Conservation (phyloP, 2,888 invertebrate species). For the Malthinus seriepunctatus region DNA sequence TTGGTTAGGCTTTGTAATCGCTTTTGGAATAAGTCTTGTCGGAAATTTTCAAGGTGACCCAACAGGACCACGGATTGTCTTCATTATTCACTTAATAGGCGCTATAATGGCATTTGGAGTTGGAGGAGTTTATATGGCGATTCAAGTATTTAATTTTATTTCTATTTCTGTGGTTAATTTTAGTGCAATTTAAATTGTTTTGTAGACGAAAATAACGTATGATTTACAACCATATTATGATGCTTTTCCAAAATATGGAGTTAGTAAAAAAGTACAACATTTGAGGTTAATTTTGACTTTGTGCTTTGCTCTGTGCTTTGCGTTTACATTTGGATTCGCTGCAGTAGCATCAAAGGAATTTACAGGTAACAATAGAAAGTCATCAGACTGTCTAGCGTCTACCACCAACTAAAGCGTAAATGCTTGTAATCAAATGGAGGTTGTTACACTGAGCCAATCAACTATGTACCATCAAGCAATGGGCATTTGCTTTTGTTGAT, state of each 20-base stretch:
- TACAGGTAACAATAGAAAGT: conserved; percentile 7
- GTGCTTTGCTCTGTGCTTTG: neutral
- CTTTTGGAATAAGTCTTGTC: conserved; percentile 23
- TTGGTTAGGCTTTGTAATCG: conserved; percentile 17
- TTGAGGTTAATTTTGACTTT: conserved; percentile 8
- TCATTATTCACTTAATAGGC: conserved; percentile 17
- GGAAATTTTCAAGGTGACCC: conserved; percentile 24
- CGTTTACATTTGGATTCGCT: neutral
- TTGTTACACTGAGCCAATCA: too few species aligned
- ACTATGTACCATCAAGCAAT: too few species aligned
- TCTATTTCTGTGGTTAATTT: too few species aligned
- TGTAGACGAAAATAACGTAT: conserved; percentile 9
- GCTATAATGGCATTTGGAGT: conserved; percentile 23
- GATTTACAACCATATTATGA: neutral
- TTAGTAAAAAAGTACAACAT: neutral
- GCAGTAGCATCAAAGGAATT: neutral
- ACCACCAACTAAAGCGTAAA: too few species aligned
- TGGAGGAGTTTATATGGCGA: conserved; percentile 14
- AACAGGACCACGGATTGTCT: neutral
- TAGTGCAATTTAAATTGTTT: neutral
- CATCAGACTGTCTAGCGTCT: too few species aligned
- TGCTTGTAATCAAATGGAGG: too few species aligned
- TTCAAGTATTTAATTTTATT: conserved; percentile 14
- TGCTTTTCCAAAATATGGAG: neutral
- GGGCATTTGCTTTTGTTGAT: too few species aligned